A percentile compares a stretch with the other conserved stretches of the same genome.
These are phyloP conservation scores for Xestobium rufovillosum DNA, from an alignment of 2,888 invertebrate species.

Conservation along the genomic window DNA sequence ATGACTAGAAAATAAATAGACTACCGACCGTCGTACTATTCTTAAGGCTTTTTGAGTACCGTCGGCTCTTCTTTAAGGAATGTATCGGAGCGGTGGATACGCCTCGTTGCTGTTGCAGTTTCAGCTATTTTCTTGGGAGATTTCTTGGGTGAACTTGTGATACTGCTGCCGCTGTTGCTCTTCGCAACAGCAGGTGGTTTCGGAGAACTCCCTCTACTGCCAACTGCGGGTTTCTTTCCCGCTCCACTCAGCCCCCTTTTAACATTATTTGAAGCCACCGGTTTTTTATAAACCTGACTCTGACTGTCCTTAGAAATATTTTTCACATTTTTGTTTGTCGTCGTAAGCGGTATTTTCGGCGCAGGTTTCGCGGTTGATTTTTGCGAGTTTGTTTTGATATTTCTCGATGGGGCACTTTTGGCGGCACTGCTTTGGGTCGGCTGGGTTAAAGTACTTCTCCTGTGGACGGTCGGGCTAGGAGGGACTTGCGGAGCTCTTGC, in stretches of 20 bases:
- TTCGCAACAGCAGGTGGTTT: neutral
- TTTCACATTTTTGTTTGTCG: too few relatives aligned
- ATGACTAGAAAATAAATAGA: too few relatives aligned
- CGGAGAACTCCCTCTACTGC: constrained; percentile 4
- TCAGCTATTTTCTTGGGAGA: constrained; percentile 10
- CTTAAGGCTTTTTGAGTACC: too few relatives aligned
- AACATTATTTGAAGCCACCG: too few relatives aligned
- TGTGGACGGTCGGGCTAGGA: constrained; percentile 45
- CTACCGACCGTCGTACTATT: too few relatives aligned
- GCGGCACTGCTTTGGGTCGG: constrained; percentile 55
- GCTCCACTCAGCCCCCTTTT: constrained; percentile 14
- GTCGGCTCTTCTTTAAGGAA: constrained; percentile 71
- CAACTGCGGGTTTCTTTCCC: constrained; percentile 15
- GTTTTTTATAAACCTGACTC: too few relatives aligned
- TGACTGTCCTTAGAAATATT: too few relatives aligned
- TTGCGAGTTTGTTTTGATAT: constrained; percentile 22
- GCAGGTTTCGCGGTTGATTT: constrained; percentile 16
- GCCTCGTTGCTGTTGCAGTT: constrained; percentile 16
- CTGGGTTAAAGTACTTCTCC: constrained; percentile 43
- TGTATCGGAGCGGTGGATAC: constrained; percentile 60
- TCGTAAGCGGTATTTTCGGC: constrained; percentile 8
- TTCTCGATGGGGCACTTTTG: constrained; percentile 42
- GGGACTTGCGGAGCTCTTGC: constrained; percentile 46
- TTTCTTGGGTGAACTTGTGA: constrained; percentile 10
- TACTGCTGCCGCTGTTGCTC: constrained; percentile 6